Base-by-base conservation (phyloP, 2,888 invertebrate species). In the Gymnocheta viridis region DNA sequence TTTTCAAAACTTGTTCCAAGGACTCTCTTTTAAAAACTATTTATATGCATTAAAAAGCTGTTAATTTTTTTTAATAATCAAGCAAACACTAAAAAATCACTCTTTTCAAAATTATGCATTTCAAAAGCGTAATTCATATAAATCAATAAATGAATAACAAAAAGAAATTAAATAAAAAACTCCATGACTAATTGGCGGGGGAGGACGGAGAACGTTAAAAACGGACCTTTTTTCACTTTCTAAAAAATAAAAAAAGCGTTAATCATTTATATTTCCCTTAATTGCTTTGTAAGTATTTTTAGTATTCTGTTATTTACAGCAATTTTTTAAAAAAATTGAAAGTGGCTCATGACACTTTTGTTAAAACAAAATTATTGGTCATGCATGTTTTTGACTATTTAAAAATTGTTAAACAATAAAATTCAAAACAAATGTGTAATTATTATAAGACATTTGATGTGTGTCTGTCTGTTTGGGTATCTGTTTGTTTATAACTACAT, bases 121-220 rank as follows among this genome's bases (percentile, higher is more conserved):
- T 47, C 62, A 47, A 73, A 78, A 62, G 51, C 69, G 73, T 78
- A 82, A 73, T 78, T 54, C 44, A 66, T 51, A 41, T 58, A 47
- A 54, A 66, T 32, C 7, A 32, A n/a, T 32, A 49, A 66, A 22
- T 24, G 38, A 49, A 51, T 24, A 38, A 2, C 12, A 5, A 62
- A 44, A 54, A 19, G 29, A 22, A 17, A 29, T 14, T 64, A 54
- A 10, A 2, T 29, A 14, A n/a, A 60, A n/a, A 19, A 60, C 44
- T 35, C 19, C 35, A 27, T 64, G 9, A 12, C 4, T n/a, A 3
- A 49, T 7, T 17, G 10, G 14, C 7, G 14, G 7, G 1, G 38
- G 35, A n/a, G n/a, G n/a, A n/a, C n/a, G n/a, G 10, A 14, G 24
- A n/a, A 5, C 14, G 6, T 49, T 49, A 22, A 67, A 29, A 10